Percentiles rank a stretch among this genome's conserved stretches.
These are phyloP conservation scores for Ramphastos sulfuratus DNA, from an alignment of 2,113 vertebrate genomes.

Conservation along the genomic window DNA sequence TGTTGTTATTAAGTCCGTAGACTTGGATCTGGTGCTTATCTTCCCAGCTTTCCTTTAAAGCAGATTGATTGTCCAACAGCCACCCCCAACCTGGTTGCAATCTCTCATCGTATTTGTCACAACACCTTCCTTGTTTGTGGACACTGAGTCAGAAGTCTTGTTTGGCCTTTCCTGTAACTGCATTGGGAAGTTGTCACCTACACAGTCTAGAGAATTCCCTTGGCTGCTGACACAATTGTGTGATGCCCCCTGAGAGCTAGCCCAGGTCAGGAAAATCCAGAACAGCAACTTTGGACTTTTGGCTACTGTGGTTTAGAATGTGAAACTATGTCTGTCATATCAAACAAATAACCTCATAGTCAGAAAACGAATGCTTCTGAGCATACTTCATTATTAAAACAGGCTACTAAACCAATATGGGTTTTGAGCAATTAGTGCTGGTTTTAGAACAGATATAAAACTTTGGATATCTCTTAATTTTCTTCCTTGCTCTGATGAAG, in stretches of 20 bases:
- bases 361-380: neutral
- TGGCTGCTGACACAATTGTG: accelerated
- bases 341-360: neutral
- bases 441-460: neutral
- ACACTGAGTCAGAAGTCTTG: neutral
- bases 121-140: neutral
- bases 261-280: neutral
- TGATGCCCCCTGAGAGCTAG: neutral
- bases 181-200: neutral
- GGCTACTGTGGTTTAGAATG: accelerated
- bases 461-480: neutral
- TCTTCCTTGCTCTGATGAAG: neutral
- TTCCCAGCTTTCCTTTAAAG: neutral
- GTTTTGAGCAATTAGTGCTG: neutral
- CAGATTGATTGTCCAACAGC: neutral
- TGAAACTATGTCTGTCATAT: neutral
- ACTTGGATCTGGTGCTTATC: neutral
- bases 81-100: neutral
- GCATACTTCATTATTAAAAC: neutral
- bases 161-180: neutral
- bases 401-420: neutral
- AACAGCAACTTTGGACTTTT: neutral
- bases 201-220: accelerated
- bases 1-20: neutral
- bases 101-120: neutral